These are phyloP conservation scores for Ara ararauna DNA, from an alignment of 2,797 vertebrate genomes.

Conservation along the genomic window DNA sequence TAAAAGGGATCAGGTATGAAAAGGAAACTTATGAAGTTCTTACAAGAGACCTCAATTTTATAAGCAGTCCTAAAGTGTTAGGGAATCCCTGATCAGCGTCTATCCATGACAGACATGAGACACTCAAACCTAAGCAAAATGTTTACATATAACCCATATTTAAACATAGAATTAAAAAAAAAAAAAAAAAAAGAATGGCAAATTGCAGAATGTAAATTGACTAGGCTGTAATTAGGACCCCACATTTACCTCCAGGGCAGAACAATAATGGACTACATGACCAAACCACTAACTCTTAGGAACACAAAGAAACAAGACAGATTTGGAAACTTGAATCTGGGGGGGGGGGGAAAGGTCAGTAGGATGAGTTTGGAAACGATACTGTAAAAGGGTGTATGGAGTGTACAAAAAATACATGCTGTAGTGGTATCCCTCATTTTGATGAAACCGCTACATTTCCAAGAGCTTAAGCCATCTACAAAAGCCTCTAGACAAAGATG, in stretches of 20 bases:
- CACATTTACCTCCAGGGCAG: not conserved
- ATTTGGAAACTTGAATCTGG: not conserved
- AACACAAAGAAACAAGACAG: not conserved
- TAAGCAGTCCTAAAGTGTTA: not conserved
- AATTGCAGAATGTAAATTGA: not conserved
- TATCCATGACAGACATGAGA: not conserved
- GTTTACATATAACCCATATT: not conserved
- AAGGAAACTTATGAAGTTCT: not conserved
- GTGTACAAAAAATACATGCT: not conserved
- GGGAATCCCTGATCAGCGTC: not conserved
- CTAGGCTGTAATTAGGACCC: slow-evolving; percentile 21
- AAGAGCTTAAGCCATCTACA: not conserved
- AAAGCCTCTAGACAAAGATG: not conserved
- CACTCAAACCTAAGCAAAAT: not conserved
- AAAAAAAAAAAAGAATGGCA: not conserved
- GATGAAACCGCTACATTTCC: not conserved
- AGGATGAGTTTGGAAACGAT: not conserved
- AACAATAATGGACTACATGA: not conserved
- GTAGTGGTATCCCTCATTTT: not conserved
- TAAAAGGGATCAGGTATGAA: not conserved
- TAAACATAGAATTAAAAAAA: not conserved
- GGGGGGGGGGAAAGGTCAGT: not conserved
- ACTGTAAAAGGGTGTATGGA: not conserved
- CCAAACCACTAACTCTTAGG: not conserved
- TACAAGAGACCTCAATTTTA: not conserved